Evolutionary conservation across 2,113 vertebrate genomes (phyloP), one percentile per base, ranked within the genome.

Genomic region (Cygnus buccinator): DNA sequence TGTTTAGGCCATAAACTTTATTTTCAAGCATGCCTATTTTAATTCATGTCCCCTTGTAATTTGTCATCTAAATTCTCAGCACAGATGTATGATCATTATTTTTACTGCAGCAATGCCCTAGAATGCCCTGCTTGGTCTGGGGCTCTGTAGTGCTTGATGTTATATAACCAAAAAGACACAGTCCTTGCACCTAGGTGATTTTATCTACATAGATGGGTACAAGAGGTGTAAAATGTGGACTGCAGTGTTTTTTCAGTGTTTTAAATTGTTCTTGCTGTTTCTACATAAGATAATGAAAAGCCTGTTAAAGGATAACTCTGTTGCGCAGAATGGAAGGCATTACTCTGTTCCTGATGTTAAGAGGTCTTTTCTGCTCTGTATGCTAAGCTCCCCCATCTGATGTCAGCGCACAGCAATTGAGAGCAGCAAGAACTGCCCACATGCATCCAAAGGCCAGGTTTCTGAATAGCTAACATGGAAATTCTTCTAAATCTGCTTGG

Each of bases 1-100:
- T 89, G 61, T 82, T 74, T 91, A 74, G 77, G 37, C 77, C 35
- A 84, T 85, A 93, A 89, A 91, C 50, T 66, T 87, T 48, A 48
- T 89, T 90, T 95, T 84, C 59, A 87, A 62, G 28, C 9, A 0
- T 33, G 21, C 73, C 57, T 74, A 9, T 87, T 94, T 89, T 89
- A 87, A 82, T 91, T 95, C 48, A 31, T 54, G 21, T 70, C 12
- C 35, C 39, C 21, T 73, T 84, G 73, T 67, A 85, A 95, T 88
- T 77, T 4, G 6, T 83, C 58, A 25, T 86, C 46, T 78, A 65
- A 77, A 91, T 88, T 88, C 46, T 71, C 57, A 78, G 79, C 46
- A 57, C 13, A 80, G 28, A 59, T 39, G 8, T 68, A 10, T 78
- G 78, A 74, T 75, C 37, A 43, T 73, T 88, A 8, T 63, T 91